These are phyloP conservation scores for Potamilus streckersoni DNA, from an alignment of 1,140 invertebrate species.

Conservation along the genomic window DNA sequence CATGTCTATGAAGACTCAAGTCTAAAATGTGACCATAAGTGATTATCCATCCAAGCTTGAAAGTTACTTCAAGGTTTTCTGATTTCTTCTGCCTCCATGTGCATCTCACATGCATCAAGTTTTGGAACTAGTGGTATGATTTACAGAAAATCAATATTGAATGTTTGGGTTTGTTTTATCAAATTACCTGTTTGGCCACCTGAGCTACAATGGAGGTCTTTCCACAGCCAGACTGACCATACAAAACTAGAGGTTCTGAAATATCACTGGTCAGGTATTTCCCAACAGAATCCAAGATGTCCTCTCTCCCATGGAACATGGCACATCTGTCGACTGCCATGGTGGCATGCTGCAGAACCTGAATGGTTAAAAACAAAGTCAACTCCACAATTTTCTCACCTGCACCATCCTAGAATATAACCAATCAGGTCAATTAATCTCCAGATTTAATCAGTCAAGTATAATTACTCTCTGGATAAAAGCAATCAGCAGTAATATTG, in stretches of 20 bases:
- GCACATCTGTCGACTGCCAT: slow-evolving; percentile 50
- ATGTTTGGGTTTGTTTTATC: not conserved
- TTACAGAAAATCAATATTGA: not conserved
- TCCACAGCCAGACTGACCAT: slow-evolving; percentile 59
- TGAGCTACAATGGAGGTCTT: slow-evolving; percentile 60
- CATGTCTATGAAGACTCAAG: too few relatives aligned
- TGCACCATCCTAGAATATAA: too few relatives aligned
- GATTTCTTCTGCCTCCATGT: too few relatives aligned
- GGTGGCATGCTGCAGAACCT: slow-evolving; percentile 71
- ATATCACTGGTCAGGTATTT: slow-evolving; percentile 38
- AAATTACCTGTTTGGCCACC: slow-evolving; percentile 64
- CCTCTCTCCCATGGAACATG: slow-evolving; percentile 49
- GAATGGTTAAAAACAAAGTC: not conserved
- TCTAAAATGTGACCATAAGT: too few relatives aligned
- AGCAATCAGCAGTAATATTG: too few relatives aligned
- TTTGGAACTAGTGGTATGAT: too few relatives aligned
- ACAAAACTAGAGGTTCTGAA: slow-evolving; percentile 42
- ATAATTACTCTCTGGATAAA: too few relatives aligned
- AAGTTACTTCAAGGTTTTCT: too few relatives aligned
- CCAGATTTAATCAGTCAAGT: too few relatives aligned
- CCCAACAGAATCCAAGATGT: slow-evolving; percentile 37
- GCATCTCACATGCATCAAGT: too few relatives aligned
- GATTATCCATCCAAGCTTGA: too few relatives aligned
- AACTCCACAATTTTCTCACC: not conserved
- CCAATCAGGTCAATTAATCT: too few relatives aligned